Evolutionary conservation across 2,113 vertebrate species (phyloP).

Genomic region (Microtus pennsylvanicus): DNA sequence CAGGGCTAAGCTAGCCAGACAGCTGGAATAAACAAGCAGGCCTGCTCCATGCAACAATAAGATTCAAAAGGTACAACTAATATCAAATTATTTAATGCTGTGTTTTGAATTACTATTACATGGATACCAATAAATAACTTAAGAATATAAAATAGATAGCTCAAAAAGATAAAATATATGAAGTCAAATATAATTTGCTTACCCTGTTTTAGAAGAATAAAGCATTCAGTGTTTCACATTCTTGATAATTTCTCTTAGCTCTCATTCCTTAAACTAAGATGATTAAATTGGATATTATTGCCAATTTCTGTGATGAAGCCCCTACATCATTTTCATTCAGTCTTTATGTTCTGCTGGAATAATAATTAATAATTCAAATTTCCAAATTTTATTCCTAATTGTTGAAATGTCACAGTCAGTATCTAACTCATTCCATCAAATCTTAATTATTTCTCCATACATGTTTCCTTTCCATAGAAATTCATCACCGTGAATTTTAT

Average conservation of each 20-base stretch:
- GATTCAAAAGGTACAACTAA: too few relatives aligned
- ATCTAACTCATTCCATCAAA: not conserved
- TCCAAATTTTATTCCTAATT: not conserved
- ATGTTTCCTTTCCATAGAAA: not conserved
- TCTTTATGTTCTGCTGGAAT: not conserved
- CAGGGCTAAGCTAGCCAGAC: too few relatives aligned
- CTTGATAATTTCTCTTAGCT: not conserved
- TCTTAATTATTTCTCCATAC: not conserved
- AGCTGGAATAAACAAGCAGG: too few relatives aligned
- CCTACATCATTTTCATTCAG: not conserved
- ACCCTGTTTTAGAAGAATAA: slow-evolving; percentile 16
- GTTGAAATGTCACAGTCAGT: not conserved
- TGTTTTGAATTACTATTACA: not conserved
- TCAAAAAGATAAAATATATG: not conserved
- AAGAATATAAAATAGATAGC: not conserved
- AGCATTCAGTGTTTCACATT: not conserved
- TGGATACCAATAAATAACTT: not conserved
- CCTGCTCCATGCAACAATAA: too few relatives aligned
- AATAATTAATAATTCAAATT: not conserved
- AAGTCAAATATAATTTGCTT: not conserved
- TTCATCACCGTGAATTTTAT: not conserved
- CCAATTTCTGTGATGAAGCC: not conserved
- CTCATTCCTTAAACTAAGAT: not conserved
- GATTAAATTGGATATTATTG: not conserved
- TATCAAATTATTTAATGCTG: not conserved